phyloP scores from a whole-genome alignment of 2,797 vertebrate genomes.

The Tiaroga cobitis region DNA sequence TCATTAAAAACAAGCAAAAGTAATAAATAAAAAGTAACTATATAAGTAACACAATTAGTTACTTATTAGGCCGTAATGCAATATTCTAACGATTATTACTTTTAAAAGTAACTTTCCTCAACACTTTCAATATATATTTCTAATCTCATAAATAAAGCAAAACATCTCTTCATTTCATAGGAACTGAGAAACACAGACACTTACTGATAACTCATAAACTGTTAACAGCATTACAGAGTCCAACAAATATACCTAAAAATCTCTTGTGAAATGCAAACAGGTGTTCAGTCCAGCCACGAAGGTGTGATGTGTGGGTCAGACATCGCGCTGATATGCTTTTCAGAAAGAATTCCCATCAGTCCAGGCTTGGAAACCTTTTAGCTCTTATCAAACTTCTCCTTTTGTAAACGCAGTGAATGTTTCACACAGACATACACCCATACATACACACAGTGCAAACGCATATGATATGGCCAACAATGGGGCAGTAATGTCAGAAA shows the following conservation, averaged over 20 bases:
- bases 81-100: not conserved
- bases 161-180: not conserved
- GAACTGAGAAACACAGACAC: not conserved
- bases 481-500: not conserved
- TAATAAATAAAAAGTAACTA: not conserved
- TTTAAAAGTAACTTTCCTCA: not conserved
- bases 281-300: not conserved
- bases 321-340: not conserved
- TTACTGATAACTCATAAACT: conserved; percentile 17
- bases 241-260: not conserved
- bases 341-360: not conserved
- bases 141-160: not conserved
- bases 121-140: not conserved
- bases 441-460: conserved; percentile 7
- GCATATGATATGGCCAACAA: not conserved
- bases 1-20: not conserved
- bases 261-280: conserved; percentile 30
- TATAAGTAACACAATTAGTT: not conserved
- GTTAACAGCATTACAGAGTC: conserved; percentile 22
- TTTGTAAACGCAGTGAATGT: conserved; percentile 5
- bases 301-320: not conserved
- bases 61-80: not conserved
- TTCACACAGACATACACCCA: not conserved
- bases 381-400: conserved; percentile 29
- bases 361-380: not conserved